Base-by-base conservation (phyloP, 2,888 invertebrate species). In the Petrophora chlorosata region DNA sequence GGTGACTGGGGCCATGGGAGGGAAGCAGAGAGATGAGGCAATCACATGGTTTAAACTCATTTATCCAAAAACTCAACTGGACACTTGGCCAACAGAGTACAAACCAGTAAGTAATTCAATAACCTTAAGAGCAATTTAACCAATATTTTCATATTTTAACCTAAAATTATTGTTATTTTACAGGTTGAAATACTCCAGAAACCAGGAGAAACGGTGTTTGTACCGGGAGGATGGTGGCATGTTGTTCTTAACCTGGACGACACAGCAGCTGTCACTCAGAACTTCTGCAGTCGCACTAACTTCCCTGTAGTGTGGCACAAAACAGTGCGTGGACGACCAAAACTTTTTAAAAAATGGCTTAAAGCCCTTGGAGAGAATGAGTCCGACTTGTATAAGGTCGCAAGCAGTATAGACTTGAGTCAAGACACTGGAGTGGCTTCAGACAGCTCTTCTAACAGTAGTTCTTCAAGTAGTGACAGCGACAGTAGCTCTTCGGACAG, bases 191-290 rank as follows among this genome's bases (percentile, higher is more conserved):
- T 99, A 65, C 90, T 99, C 3, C 99, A 99, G 81, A 93, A 94
- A 66, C 98, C 99, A 8, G 99, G 99, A 12, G 99, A 99, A 80
- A 99, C 99, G 2, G 98, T 99, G 17, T 99, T 98, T 89, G 98
- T 99, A 43, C 99, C 99, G 5, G 98, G 98, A 10, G 99, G 99
- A 5, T 99, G 99, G 99, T 99, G 99, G 99, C 99, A 99, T 81
- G 99, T 99, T 12, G 99, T 99, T 8, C 91, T 99, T 17, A 99
- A 99, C 85, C 89, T 99, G 53, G 98, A 99, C 72, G 94, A 96
- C 56, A 99, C 99, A 0, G 95, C 99, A 33, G 99, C 99, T 7
- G 96, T 99, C 9, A 99, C 99, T 0, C 99, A 99, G 79, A 99
- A 99, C 86, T 99, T 99, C 81, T 96, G 97, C 78, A 98, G 98